These are phyloP conservation scores for Pristionchus mayeri DNA, from an alignment of 2,888 invertebrate genomes.

Conservation along the genomic window DNA sequence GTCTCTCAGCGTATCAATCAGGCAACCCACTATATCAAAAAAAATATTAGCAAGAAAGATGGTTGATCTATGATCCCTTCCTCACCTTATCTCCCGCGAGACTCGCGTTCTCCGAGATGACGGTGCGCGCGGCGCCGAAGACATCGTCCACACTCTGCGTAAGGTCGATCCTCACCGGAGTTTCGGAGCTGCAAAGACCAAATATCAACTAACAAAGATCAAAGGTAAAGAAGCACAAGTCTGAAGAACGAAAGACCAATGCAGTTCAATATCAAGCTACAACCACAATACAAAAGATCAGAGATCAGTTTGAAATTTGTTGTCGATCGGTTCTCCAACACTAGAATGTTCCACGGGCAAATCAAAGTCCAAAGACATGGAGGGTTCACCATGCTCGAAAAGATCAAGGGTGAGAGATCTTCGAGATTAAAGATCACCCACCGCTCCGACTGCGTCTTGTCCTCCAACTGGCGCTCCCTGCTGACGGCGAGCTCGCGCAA, in stretches of 20 bases:
- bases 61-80: too few relatives aligned
- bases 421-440: too few relatives aligned
- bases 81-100: slow-evolving; percentile 9
- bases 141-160: background rate
- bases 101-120: slow-evolving; percentile 34
- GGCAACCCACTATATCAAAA: too few relatives aligned
- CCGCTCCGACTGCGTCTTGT: slow-evolving; percentile 42
- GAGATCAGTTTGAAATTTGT: background rate
- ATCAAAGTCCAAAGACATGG: background rate
- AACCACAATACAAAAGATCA: background rate
- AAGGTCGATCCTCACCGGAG: background rate
- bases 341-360: background rate
- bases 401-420: slow-evolving; percentile 6
- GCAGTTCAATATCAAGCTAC: too few relatives aligned
- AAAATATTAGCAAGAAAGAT: too few relatives aligned
- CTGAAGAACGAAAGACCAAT: background rate
- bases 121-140: background rate
- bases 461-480: background rate
- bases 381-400: background rate
- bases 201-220: background rate
- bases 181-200: background rate
- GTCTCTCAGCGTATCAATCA: too few relatives aligned
- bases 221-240: background rate
- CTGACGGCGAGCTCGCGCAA: slow-evolving; percentile 14
- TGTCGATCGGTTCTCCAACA: too few relatives aligned